Base-by-base conservation (phyloP, 2,888 invertebrate genomes). In the Nipponacmea schrenckii region DNA sequence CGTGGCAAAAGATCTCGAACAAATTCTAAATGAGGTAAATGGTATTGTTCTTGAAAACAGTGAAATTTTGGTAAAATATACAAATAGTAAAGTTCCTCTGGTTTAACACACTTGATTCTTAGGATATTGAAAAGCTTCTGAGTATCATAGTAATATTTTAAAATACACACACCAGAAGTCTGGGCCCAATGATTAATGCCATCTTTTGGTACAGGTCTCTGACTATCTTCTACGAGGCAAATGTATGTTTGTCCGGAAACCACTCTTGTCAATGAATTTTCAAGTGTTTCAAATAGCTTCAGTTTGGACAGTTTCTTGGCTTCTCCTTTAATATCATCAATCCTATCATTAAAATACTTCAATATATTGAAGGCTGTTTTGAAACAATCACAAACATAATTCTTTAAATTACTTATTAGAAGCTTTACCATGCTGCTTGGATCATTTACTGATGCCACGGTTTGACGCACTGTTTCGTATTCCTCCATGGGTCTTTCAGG, bases 41-140 rank as follows among this genome's bases (percentile, higher is more conserved):
- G 71, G 8, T 62, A 48, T 17, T 63, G 44, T 2, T 24, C 45
- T 26, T 69, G 69, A 12, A 76, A 39, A 64, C 10, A 7, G 14
- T 68, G 17, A 46, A 73, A 74, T 1, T 39, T 39, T 20, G 76
- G 76, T 15, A 80, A 63, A 20, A 80, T 67, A 39, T 72, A 72
- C 10, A 62, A 14, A 7, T 64, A 62, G 64, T 78, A 80, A 10
- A 79, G 68, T 15, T 76, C 72, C 15, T 24, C n/a, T 2, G 24
- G 24, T 24, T 67, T 27, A 15, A 64, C 14, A 8, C 5, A 12
- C 27, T 31, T 10, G 68, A 81, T 75, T 12, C 72, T 74, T 5
- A 82, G 68, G 56, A 72, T 73, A 20, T 70, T 62, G 48, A 74
- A 77, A 39, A 82, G 68, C 0, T 64, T 46, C 7, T 66, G 48